Evolutionary conservation across 2,888 invertebrate species (phyloP).

Genomic region (Hypomecis punctinalis): DNA sequence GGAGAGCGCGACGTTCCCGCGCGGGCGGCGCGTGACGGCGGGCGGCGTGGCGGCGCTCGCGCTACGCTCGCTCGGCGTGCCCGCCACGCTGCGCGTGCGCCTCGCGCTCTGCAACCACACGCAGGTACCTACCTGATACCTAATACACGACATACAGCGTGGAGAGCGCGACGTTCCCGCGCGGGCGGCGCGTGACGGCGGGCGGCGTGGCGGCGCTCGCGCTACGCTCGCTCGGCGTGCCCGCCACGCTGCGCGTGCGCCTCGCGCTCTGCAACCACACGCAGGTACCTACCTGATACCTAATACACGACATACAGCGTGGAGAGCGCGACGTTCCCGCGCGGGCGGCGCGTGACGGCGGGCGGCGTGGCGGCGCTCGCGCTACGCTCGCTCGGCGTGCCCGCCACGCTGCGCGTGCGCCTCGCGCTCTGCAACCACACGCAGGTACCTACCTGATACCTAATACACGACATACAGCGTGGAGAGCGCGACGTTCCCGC

Average conservation of each 20-base stretch:
- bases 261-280: conserved; percentile 81
- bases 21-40: conserved; percentile 85
- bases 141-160: conserved; percentile 60
- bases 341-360: conserved; percentile 85
- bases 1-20: conserved; percentile 89
- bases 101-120: conserved; percentile 81
- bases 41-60: conserved; percentile 89
- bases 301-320: conserved; percentile 60
- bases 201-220: conserved; percentile 89
- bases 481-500: conserved; percentile 89
- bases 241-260: conserved; percentile 79
- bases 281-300: conserved; percentile 55
- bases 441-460: conserved; percentile 55
- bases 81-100: conserved; percentile 79
- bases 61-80: conserved; percentile 87
- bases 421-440: conserved; percentile 81
- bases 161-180: conserved; percentile 89
- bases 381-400: conserved; percentile 87
- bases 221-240: conserved; percentile 87
- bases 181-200: conserved; percentile 85
- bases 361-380: conserved; percentile 89
- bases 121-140: conserved; percentile 55
- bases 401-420: conserved; percentile 79
- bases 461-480: conserved; percentile 60
- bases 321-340: conserved; percentile 89